Percentiles rank a stretch among this genome's conserved stretches.
These are phyloP conservation scores for Coelopa pilipes DNA, from an alignment of 2,888 invertebrate genomes.

Conservation along the genomic window DNA sequence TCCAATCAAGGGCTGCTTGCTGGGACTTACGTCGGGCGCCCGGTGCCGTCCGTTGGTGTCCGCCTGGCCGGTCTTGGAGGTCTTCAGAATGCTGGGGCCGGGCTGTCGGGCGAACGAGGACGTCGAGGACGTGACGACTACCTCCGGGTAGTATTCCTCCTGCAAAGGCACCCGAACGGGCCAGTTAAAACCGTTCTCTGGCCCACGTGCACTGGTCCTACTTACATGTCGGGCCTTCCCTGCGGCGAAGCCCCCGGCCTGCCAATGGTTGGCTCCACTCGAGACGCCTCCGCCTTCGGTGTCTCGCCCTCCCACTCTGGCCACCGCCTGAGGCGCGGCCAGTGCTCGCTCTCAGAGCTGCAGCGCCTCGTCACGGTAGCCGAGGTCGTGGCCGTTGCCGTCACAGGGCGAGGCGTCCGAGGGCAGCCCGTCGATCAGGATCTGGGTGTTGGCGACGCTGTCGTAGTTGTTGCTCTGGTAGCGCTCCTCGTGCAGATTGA, in stretches of 20 bases:
- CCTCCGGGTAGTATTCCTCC: conserved; percentile 64
- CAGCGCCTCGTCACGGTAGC: conserved; percentile 56
- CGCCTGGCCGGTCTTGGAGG: conserved; percentile 42
- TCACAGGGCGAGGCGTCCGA: conserved; percentile 51
- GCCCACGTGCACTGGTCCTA: not conserved
- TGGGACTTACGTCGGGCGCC: conserved; percentile 51
- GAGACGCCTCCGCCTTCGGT: conserved; percentile 36
- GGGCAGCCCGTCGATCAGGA: conserved; percentile 62
- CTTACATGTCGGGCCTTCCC: conserved; percentile 42
- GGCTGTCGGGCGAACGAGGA: conserved; percentile 49
- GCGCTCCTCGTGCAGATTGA: conserved; percentile 59
- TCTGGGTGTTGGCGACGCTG: conserved; percentile 68
- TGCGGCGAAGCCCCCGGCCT: conserved; percentile 36
- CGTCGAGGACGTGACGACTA: conserved; percentile 48
- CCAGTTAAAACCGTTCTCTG: conserved; percentile 61
- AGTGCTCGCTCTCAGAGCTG: conserved; percentile 71
- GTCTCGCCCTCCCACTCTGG: conserved; percentile 35
- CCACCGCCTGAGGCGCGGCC: conserved; percentile 54
- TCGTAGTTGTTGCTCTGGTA: conserved; percentile 66
- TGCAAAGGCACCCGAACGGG: too few relatives aligned
- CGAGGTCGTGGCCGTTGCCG: conserved; percentile 43
- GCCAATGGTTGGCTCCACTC: conserved; percentile 33
- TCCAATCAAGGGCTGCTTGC: conserved; percentile 57
- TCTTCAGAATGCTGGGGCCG: conserved; percentile 68
- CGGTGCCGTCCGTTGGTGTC: conserved; percentile 45